Base-by-base conservation (phyloP, 2,113 vertebrate species). In the Cephalophus harveyi region DNA sequence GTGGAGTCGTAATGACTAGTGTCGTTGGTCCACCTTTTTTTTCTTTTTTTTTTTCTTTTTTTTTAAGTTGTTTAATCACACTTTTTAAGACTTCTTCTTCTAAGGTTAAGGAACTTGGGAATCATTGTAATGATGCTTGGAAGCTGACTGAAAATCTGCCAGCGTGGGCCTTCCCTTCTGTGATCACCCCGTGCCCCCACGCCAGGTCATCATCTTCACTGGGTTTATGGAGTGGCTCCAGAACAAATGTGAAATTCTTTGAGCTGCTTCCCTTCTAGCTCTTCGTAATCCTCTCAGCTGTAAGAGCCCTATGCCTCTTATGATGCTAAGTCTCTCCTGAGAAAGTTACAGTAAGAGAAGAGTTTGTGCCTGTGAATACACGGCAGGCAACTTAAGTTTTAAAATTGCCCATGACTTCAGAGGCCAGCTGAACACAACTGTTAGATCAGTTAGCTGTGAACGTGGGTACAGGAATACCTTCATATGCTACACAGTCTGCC, bases 131-230 rank as follows among this genome's bases (percentile, higher is more conserved):
- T 13, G 14, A 90, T 52, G 28, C 27, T 2, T n/a, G 28, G 48
- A 50, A 81, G 54, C 15, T 52, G 30, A 46, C 91, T 13, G 36
- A 62, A 83, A 67, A 83, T 23, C 19, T 23, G 64, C 71, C 46
- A 5, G 2, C 3, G 13, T 30, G 57, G 17, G 36, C 13, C 23
- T 46, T 74, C 74, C 40, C 79, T 62, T 50, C 86, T 84, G 55
- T 50, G 64, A 86, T 17, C 21, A 12, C 6, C 10, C 43, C 27
- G 16, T 3, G 0, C 23, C 36, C 9, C 14, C 2, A 43, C 0
- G 0, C 48, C 57, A 43, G 52, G 15, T 23, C 76, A n/a, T 62
- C 67, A 16, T 46, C 60, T 84, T 87, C 30, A 25, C 25, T 10
- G 17, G 74, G 8, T 11, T 52, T 12, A 12, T 33, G 25, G 28